These are phyloP conservation scores for Gouania willdenowi DNA, from an alignment of 2,797 vertebrate species.

Conservation along the genomic window DNA sequence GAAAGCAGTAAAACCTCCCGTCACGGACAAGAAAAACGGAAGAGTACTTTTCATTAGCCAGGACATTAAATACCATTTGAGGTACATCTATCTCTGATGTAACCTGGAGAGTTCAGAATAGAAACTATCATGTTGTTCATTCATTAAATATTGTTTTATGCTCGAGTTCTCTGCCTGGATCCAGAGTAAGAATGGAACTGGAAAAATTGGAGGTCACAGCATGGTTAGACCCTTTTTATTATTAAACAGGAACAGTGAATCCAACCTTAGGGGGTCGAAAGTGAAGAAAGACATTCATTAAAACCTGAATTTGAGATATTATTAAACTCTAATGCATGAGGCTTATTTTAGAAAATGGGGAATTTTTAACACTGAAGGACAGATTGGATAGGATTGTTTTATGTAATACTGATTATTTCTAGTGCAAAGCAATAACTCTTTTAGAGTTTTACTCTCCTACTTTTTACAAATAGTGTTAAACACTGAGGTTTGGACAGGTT, in stretches of 20 bases:
- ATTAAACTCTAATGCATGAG: conserved; percentile 3
- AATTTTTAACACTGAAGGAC: background rate
- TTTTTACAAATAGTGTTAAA: too few species aligned
- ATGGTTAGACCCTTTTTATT: conserved; percentile 20
- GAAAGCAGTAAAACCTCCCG: conserved; percentile 40
- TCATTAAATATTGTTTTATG: conserved; percentile 39
- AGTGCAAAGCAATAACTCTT: too few species aligned
- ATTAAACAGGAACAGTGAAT: conserved; percentile 28
- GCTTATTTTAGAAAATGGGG: conserved; percentile 2
- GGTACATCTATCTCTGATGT: conserved; percentile 45
- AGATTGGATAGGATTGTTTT: too few species aligned
- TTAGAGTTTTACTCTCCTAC: too few species aligned
- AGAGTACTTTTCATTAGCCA: conserved; percentile 57
- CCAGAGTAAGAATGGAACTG: conserved; percentile 22
- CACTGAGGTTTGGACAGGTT: too few species aligned
- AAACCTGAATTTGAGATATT: conserved; percentile 5
- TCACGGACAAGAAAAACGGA: conserved; percentile 41
- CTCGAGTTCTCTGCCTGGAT: conserved; percentile 14
- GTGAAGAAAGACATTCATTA: conserved; percentile 15
- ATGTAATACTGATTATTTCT: too few species aligned
- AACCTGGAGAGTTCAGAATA: conserved; percentile 26
- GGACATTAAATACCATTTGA: conserved; percentile 52
- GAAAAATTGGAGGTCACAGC: conserved; percentile 14
- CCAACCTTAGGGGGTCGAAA: conserved; percentile 15
- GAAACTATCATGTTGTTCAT: conserved; percentile 37